Percentiles rank a stretch among this genome's conserved stretches.
Conservation (phyloP, 2,113 vertebrate genomes). For the Pandion haliaetus region DNA sequence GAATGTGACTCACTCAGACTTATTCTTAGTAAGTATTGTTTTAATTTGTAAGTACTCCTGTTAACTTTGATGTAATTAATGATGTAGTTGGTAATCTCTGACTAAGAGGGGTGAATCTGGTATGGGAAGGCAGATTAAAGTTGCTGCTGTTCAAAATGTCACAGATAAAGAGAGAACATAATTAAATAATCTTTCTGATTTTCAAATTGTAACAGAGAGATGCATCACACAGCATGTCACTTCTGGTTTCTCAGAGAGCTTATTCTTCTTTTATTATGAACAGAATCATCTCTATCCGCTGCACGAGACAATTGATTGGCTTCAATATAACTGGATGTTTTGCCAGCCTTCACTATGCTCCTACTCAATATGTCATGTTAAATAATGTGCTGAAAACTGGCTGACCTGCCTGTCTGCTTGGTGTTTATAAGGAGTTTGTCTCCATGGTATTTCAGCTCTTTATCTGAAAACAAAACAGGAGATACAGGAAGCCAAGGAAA, state of each 20-base stretch:
- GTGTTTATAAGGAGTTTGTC: slow-evolving; percentile 30
- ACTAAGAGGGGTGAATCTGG: neutral
- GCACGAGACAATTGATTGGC: slow-evolving; percentile 43
- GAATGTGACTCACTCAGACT: neutral
- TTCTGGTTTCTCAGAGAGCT: slow-evolving; percentile 58
- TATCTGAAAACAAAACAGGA: slow-evolving; percentile 32
- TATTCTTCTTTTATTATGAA: slow-evolving; percentile 63
- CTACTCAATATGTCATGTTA: slow-evolving; percentile 31
- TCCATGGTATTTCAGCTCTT: slow-evolving; percentile 34
- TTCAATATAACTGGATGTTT: slow-evolving; percentile 67
- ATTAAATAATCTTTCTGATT: slow-evolving; percentile 68
- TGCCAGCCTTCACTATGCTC: slow-evolving; percentile 56
- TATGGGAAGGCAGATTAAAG: neutral
- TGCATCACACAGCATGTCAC: slow-evolving; percentile 63
- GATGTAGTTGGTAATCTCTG: neutral
- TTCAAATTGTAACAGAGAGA: slow-evolving; percentile 52
- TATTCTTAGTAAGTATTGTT: neutral
- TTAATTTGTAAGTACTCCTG: neutral
- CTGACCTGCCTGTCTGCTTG: slow-evolving; percentile 19
- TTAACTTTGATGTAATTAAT: neutral
- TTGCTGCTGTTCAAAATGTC: slow-evolving; percentile 36
- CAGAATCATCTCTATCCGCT: slow-evolving; percentile 65
- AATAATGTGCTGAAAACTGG: slow-evolving; percentile 41
- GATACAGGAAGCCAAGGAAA: neutral
- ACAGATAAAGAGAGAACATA: slow-evolving; percentile 32